A percentile compares a stretch with the other conserved stretches of the same genome.
Evolutionary conservation across 2,888 invertebrate genomes (phyloP).

Genomic region (Pharmacophagus antenor): DNA sequence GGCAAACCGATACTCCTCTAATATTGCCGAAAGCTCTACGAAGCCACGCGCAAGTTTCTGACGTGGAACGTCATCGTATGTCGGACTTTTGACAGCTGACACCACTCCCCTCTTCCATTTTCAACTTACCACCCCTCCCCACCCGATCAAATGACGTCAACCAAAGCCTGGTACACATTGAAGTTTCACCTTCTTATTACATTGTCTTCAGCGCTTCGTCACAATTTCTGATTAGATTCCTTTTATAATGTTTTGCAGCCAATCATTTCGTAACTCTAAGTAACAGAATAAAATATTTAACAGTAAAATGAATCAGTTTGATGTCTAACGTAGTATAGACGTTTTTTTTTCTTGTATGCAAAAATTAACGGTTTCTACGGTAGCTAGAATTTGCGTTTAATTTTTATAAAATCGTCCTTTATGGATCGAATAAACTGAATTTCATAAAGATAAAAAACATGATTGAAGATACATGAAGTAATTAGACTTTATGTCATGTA

Average conservation of each 20-base stretch:
- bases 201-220: constrained; percentile 46
- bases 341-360: no score
- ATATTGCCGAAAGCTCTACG: constrained; percentile 40
- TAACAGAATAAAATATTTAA: neutral
- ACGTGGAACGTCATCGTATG: constrained; percentile 63
- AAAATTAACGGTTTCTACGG: no score
- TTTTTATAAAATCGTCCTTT: no score
- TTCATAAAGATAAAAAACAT: no score
- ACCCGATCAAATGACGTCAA: constrained; percentile 52
- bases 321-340: no score
- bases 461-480: no score
- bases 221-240: neutral
- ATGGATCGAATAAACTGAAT: no score
- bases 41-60: constrained; percentile 59
- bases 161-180: constrained; percentile 38
- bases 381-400: no score
- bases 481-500: no score
- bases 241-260: neutral
- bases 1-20: constrained; percentile 23
- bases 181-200: constrained; percentile 37
- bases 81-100: constrained; percentile 66
- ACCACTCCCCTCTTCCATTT: constrained; percentile 43
- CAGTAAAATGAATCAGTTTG: neutral
- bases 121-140: constrained; percentile 36
- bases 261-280: neutral